Percentiles rank a stretch among this genome's conserved stretches.
Conservation (phyloP, 2,797 vertebrate species). For the Paedocypris micromegethes region DNA sequence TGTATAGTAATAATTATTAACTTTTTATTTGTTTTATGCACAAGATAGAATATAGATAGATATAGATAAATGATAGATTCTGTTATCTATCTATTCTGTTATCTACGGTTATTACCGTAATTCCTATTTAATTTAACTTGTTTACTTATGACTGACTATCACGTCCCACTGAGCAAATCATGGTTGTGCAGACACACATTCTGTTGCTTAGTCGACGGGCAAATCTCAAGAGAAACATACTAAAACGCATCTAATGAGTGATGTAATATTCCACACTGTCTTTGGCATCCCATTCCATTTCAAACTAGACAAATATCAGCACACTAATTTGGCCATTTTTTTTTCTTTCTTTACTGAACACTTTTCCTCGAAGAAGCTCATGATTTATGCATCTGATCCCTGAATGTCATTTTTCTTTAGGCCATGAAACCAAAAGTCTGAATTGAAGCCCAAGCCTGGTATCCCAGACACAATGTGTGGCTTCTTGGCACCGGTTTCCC, state of each 20-base stretch:
- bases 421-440: slow-evolving; percentile 33
- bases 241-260: slow-evolving; percentile 1
- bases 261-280: slow-evolving; percentile 13
- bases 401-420: slow-evolving; percentile 4
- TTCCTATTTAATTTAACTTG: background rate
- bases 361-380: too few species aligned
- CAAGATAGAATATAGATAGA: too few species aligned
- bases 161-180: slow-evolving; percentile 34
- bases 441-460: slow-evolving; percentile 30
- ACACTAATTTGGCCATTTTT: too few species aligned
- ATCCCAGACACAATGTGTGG: slow-evolving; percentile 52
- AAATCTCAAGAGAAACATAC: slow-evolving; percentile 27
- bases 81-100: slow-evolving; percentile 18
- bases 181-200: slow-evolving; percentile 32
- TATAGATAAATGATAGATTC: too few species aligned
- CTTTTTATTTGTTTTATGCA: too few species aligned
- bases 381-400: too few species aligned
- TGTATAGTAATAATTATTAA: too few species aligned
- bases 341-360: too few species aligned
- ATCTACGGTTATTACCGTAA: too few species aligned
- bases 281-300: slow-evolving; percentile 3
- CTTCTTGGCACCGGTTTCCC: slow-evolving; percentile 46
- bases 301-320: background rate
- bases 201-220: slow-evolving; percentile 32
- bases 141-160: slow-evolving; percentile 34